Evolutionary conservation across 2,888 invertebrate species (phyloP).

Genomic region (Lasioglossum leucozonium): DNA sequence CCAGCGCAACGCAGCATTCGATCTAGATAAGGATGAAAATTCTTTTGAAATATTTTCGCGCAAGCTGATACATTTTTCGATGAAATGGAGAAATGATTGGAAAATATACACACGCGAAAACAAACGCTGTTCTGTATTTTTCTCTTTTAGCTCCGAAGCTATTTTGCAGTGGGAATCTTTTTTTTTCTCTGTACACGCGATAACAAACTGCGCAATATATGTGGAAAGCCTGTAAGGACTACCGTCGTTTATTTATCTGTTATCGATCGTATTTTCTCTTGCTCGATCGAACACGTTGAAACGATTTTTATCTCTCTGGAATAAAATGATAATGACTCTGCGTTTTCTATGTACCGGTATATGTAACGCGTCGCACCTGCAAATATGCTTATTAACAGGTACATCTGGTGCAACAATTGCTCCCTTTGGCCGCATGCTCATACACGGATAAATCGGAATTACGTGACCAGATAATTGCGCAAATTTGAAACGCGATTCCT

Average conservation of each 20-base stretch:
- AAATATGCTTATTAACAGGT: neutral
- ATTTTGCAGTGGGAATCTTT: neutral
- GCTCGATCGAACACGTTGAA: neutral
- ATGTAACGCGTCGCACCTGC: neutral
- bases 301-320: neutral
- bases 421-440: neutral
- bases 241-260: neutral
- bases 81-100: neutral
- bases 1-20: neutral
- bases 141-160: neutral
- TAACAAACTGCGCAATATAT: neutral
- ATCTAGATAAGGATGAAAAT: neutral
- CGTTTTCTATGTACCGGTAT: neutral
- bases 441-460: constrained; percentile 3
- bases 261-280: neutral
- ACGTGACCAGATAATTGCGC: constrained; percentile 10
- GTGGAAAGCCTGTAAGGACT: neutral
- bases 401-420: neutral
- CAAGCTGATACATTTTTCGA: neutral
- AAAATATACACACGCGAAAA: neutral
- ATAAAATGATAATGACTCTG: neutral
- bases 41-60: neutral
- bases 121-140: neutral
- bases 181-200: neutral
- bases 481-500: constrained; percentile 2